Evolutionary conservation across 1,140 invertebrate species (phyloP), one percentile per base, ranked within the genome.

Genomic region (Bombus sibiricus): DNA sequence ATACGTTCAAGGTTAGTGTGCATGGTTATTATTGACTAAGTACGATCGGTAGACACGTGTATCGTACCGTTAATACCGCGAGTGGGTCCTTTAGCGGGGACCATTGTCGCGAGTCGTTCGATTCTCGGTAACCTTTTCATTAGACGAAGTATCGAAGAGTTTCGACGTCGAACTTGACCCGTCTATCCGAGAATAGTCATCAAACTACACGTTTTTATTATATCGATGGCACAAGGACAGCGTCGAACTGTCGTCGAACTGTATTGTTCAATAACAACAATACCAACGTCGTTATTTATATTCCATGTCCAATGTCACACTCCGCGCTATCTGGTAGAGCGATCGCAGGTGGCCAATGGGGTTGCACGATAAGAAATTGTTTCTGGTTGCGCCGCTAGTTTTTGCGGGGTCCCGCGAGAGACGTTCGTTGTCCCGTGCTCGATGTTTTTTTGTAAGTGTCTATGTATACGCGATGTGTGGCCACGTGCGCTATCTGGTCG

Each of bases 1-100:
- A 32, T 68, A 47, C 34, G 66, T 85, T 85, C 83, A 85, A 85
- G 83, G 83, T 85, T 47, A 28, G 74, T 22, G 1, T 0, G 22
- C 22, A 62, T 37, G 5, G 10, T 6, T 32, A 3, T 18, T 32
- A 15, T 75, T 57, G 12, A 28, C 4, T 9, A 32, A 13, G 5
- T 22, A 13, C 4, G 34, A 72, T 81, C 47, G 12, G 10, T 32
- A 6, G 3, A 32, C 69, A 74, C n/a, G 69, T 74, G 80, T 64
- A 47, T 32, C 76, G n/a, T n/a, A 22, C 13, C 13, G 12, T 43
- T 47, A 12, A 73, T 41, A 32, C 28, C 4, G n/a, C 69, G 39
- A 71, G 69, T n/a, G 39, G 0, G 2, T 22, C 8, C n/a, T 47
- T n/a, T 4, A 47, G 43, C n/a, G 43, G n/a, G n/a, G 1, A 1